Base-by-base conservation (phyloP, 2,797 vertebrate genomes). In the Etheostoma perlongum region DNA sequence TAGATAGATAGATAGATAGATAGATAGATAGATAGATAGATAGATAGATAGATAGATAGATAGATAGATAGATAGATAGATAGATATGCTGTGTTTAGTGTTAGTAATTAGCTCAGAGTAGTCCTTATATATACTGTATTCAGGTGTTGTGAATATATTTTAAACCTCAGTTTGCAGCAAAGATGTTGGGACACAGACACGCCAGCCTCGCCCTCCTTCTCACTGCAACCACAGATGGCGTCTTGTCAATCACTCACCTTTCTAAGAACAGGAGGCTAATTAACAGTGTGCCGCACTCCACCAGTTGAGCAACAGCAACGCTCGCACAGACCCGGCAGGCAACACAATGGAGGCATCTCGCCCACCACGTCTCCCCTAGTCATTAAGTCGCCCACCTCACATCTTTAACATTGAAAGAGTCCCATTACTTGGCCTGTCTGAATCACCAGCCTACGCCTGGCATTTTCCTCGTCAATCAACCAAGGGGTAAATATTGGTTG, bases 361-460 rank as follows among this genome's bases (percentile, higher is more conserved):
- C 84, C 88, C 85, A 88, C 83, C 59, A 63, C 25, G 53, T 82
- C 89, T 86, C 80, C 83, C 81, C 84, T 89, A 84, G 83, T 92
- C 90, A 91, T 93, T 94, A 91, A 90, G 90, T 91, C 89, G 85
- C 92, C 91, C 87, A 90, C 90, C 87, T 92, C 82, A 69, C 88
- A 85, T 89, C 86, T 88, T 76, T 78, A 61, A 65, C 79, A 70
- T 44, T 78, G 79, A 88, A 81, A 82, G 75, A 86, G 73, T 84
- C 78, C 84, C 79, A 84, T 91, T 90, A 84, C 88, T 83, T 85
- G 82, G 86, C 85, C 84, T 83, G 63, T 85, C 62, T 90, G 88
- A 91, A 88, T 91, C 86, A 85, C 63, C 74, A 68, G 82, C 91
- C 91, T 79, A 90, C 86, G 84, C 79, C 76, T 71, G 79, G 77